Conservation (phyloP, 2,888 invertebrate species). For the Sicus ferrugineus region DNA sequence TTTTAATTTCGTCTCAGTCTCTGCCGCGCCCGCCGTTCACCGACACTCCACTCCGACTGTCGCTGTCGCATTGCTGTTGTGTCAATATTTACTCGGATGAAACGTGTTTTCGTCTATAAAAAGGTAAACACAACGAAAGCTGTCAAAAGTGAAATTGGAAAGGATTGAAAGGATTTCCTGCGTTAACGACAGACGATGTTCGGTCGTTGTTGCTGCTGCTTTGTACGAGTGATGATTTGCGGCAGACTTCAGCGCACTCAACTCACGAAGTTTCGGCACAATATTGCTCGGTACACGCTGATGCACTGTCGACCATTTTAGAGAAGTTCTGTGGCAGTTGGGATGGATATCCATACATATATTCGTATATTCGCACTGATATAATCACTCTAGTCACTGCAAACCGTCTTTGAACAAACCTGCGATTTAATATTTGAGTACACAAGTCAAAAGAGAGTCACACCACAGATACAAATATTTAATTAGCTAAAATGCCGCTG, state of each 20-base stretch:
- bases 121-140: background rate
- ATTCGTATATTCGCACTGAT: too few species aligned
- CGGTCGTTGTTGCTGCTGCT: background rate
- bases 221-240: background rate
- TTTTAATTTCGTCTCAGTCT: constrained; percentile 20
- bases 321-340: too few species aligned
- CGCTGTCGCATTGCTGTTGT: constrained; percentile 5
- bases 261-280: too few species aligned
- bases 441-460: too few species aligned
- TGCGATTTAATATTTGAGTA: too few species aligned
- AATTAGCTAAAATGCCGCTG: too few species aligned
- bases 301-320: too few species aligned
- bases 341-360: too few species aligned
- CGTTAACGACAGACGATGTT: background rate
- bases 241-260: background rate
- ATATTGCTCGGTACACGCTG: too few species aligned
- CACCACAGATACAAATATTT: too few species aligned
- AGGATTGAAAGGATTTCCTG: background rate
- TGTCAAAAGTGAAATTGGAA: constrained; percentile 13
- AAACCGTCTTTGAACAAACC: too few species aligned
- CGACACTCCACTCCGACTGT: background rate
- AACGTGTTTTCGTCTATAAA: constrained; percentile 24
- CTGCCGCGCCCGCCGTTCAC: background rate
- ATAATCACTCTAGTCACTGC: too few species aligned
- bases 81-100: constrained; percentile 26